A percentile compares a stretch with the other conserved stretches of the same genome.
Conservation (phyloP, 2,113 vertebrate genomes). For the Otus sunia region DNA sequence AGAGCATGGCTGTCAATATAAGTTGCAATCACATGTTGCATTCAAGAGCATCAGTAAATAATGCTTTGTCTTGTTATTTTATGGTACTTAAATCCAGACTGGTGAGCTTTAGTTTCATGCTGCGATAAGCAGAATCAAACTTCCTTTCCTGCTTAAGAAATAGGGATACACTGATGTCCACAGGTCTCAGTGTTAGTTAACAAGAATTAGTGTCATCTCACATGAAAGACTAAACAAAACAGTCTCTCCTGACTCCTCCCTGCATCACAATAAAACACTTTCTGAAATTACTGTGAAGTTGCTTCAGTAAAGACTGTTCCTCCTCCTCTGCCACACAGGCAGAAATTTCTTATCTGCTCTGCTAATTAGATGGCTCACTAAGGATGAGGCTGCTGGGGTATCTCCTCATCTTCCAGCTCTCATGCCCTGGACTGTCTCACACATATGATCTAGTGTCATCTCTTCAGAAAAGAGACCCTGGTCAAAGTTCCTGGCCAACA, state of each 20-base stretch:
- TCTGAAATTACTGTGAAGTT: not conserved
- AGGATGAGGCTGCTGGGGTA: not conserved
- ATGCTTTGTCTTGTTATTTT: not conserved
- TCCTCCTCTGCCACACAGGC: not conserved
- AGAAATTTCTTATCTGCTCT: not conserved
- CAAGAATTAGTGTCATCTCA: not conserved
- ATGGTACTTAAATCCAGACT: not conserved
- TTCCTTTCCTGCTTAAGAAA: not conserved
- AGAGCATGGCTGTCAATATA: not conserved
- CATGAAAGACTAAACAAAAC: not conserved
- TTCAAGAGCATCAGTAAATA: not conserved
- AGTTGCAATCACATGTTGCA: not conserved
- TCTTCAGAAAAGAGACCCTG: not conserved
- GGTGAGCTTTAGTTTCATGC: not conserved
- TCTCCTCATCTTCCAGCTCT: not conserved
- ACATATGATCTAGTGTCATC: not conserved
- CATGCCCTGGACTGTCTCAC: not conserved
- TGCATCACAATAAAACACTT: not conserved
- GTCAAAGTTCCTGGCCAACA: not conserved
- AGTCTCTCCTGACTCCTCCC: not conserved
- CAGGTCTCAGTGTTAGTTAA: not conserved
- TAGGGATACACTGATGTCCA: not conserved
- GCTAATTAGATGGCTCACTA: not conserved
- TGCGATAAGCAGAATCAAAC: not conserved
- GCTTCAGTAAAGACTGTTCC: not conserved